Evolutionary conservation across 2,113 vertebrate genomes (phyloP), one percentile per base, ranked within the genome.

Genomic region (Crotophaga sulcirostris): DNA sequence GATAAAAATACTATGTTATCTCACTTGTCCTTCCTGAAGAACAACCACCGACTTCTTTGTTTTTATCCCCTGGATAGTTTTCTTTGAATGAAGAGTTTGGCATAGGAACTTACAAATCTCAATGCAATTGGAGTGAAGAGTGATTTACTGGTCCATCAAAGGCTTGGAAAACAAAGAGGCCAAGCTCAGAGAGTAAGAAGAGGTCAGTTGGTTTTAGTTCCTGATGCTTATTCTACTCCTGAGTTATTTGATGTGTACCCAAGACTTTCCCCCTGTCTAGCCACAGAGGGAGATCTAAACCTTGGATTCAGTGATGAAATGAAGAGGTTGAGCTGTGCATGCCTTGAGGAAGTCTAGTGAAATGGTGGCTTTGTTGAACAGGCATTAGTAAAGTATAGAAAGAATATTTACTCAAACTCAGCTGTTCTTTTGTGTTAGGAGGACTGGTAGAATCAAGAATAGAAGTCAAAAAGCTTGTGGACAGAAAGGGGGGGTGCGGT

Each of bases 1-100:
- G 90, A 80, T 56, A 54, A 76, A 95, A 72, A 55, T 49, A 16
- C 51, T 14, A 11, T 70, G 40, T 78, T 75, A 51, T 73, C 74
- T 85, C 51, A 66, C 16, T 80, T 73, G 44, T 63, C 28, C 38
- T 94, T 55, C 19, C 29, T 79, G 84, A 92, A 85, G 51, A 85
- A 75, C 49, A 93, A 67, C 10, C 29, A 33, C 36, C 52, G 26
- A 14, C 23, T 78, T 66, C 26, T 83, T 93, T 92, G 17, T 88
- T 92, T 73, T 90, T 49, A 89, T 33, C 34, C 29, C 16, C 49
- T 60, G 24, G 16, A 51, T 78, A 77, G 11, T 84, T 94, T 58
- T 79, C 19, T 94, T 89, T 83, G 64, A 94, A 89, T 52, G 4
- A 89, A 88, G 84, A 93, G 12, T 81, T 90, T 79, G 62, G 29